Percentiles rank a stretch among this genome's conserved stretches.
Evolutionary conservation across 2,113 vertebrate species (phyloP).

Genomic region (Salminus brasiliensis): DNA sequence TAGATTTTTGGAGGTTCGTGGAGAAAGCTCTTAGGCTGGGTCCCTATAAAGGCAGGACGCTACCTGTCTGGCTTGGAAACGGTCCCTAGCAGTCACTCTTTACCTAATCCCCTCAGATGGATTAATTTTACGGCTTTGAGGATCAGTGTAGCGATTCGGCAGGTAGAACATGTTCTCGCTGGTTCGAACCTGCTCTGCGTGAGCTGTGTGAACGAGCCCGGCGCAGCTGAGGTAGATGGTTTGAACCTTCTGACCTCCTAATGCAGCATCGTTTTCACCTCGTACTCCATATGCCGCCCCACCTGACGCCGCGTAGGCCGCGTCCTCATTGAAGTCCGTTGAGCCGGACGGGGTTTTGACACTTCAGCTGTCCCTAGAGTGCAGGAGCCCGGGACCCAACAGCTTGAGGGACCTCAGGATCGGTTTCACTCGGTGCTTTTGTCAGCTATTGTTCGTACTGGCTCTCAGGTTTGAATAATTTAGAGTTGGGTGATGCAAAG

Average conservation of each 20-base stretch:
- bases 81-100: background rate
- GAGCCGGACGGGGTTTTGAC: background rate
- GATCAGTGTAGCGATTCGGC: background rate
- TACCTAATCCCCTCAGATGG: background rate
- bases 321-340: background rate
- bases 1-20: too few relatives aligned
- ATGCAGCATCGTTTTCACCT: background rate
- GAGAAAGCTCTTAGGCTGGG: background rate
- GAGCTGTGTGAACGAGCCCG: too few relatives aligned
- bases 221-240: too few relatives aligned
- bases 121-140: background rate
- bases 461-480: constrained; percentile 35
- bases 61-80: background rate
- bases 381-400: background rate
- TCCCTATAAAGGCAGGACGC: background rate
- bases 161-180: background rate
- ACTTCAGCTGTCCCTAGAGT: background rate
- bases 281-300: background rate
- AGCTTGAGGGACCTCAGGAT: background rate
- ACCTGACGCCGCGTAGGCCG: background rate
- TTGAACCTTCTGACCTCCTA: background rate
- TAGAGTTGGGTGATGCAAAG: constrained; percentile 23
- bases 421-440: constrained; percentile 7
- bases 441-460: constrained; percentile 28
- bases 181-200: background rate